Conservation (phyloP, 2,888 invertebrate genomes). For the Brachyptera putata region DNA sequence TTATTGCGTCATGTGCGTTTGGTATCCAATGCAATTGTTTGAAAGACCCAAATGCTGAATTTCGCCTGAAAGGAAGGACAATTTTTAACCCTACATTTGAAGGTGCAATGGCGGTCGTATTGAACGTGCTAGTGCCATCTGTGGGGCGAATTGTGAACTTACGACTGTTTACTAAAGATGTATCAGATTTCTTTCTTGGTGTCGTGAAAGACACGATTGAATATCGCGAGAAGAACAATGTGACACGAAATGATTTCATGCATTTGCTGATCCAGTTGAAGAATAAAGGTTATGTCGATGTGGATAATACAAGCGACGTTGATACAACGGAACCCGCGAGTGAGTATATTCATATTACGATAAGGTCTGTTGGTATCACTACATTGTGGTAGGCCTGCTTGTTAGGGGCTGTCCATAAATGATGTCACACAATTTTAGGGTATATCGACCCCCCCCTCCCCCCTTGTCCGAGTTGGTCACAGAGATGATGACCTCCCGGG, state of each 20-base stretch:
- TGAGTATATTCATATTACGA: no score
- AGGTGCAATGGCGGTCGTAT: neutral
- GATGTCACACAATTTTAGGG: no score
- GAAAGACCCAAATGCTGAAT: constrained; percentile 41
- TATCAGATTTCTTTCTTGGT: neutral
- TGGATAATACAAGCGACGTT: neutral
- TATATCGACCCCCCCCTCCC: no score
- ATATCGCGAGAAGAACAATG: neutral
- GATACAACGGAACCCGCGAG: no score
- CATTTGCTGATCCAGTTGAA: constrained; percentile 3
- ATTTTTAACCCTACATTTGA: neutral
- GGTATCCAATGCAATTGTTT: constrained; percentile 43
- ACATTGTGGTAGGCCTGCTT: no score
- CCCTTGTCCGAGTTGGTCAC: no score
- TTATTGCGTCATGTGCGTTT: constrained; percentile 44
- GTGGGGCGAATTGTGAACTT: neutral
- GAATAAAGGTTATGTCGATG: constrained; percentile 39
- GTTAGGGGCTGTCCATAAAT: no score
- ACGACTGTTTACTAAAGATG: neutral
- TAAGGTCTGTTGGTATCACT: no score
- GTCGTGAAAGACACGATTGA: neutral
- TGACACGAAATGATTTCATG: constrained; percentile 1
- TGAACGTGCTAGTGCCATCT: neutral
- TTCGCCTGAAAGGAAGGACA: constrained; percentile 34
- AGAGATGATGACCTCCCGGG: no score